phyloP scores from a whole-genome alignment of 2,888 invertebrate species.

The Mythimna lalbum region DNA sequence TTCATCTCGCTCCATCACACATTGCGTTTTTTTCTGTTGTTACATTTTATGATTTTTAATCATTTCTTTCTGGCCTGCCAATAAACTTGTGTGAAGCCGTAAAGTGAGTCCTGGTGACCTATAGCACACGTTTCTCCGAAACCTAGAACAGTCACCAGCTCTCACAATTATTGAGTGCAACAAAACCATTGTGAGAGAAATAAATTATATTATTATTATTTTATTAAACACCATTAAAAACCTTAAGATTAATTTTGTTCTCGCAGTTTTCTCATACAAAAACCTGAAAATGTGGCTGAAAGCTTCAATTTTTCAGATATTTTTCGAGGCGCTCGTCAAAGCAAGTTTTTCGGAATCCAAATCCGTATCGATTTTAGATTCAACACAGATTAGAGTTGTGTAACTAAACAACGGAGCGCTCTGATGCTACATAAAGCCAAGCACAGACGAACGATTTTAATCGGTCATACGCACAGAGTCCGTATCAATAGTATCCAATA shows the following conservation, averaged over 20 bases:
- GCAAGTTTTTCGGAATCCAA: conserved; percentile 38
- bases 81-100: too few relatives aligned
- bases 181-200: too few relatives aligned
- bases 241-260: background rate
- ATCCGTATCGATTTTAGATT: conserved; percentile 57
- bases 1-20: too few relatives aligned
- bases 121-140: too few relatives aligned
- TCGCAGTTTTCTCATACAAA: background rate
- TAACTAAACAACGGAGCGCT: conserved; percentile 48
- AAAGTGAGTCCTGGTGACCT: too few relatives aligned
- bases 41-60: too few relatives aligned
- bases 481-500: background rate
- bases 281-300: background rate
- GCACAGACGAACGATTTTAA: conserved; percentile 7
- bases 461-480: background rate
- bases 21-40: too few relatives aligned
- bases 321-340: conserved; percentile 35
- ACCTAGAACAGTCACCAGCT: too few relatives aligned
- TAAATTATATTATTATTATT: too few relatives aligned
- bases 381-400: conserved; percentile 42
- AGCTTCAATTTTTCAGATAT: conserved; percentile 13
- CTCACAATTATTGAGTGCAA: too few relatives aligned
- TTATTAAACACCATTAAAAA: background rate
- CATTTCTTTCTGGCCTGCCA: too few relatives aligned
- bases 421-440: conserved; percentile 30